phyloP scores from a whole-genome alignment of 1,140 invertebrate species.

The Linepithema humile region DNA sequence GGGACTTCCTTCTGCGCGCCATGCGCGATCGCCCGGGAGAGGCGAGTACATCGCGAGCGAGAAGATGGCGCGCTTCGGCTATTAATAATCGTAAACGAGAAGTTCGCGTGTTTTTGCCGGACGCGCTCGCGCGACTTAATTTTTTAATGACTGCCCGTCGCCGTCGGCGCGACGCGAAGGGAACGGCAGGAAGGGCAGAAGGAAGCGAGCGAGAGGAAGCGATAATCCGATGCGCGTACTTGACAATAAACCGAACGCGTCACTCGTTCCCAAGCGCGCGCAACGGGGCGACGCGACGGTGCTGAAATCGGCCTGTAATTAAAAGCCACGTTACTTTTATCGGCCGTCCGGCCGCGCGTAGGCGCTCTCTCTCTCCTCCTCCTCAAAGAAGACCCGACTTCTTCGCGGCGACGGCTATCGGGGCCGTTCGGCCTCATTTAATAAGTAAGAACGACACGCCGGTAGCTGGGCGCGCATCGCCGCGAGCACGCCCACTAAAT shows the following conservation, averaged over 20 bases:
- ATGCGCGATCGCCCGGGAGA: conserved; percentile 33
- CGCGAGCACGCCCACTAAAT: conserved; percentile 66
- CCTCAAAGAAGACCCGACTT: conserved; percentile 13
- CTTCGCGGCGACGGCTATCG: background rate
- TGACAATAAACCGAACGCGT: conserved; percentile 50
- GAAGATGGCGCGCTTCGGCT: conserved; percentile 47
- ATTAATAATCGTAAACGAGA: conserved; percentile 58
- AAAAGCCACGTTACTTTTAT: conserved; percentile 51
- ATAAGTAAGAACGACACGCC: conserved; percentile 52
- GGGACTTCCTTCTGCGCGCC: conserved; percentile 35
- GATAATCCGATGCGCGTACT: conserved; percentile 37
- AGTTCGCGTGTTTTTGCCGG: conserved; percentile 55
- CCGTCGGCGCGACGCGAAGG: background rate
- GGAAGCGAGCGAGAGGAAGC: background rate
- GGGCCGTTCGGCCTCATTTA: conserved; percentile 55
- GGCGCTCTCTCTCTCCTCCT: background rate
- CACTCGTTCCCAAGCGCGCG: conserved; percentile 16
- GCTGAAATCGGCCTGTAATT: conserved; percentile 45
- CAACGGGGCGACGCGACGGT: conserved; percentile 23
- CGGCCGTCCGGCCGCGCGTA: background rate
- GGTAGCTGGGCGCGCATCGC: conserved; percentile 40
- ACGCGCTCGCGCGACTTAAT: conserved; percentile 42
- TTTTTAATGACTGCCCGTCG: conserved; percentile 34
- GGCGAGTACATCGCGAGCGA: conserved; percentile 29
- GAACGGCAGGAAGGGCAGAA: background rate